Conservation (phyloP, 2,888 invertebrate species). For the Augiades crinisus region DNA sequence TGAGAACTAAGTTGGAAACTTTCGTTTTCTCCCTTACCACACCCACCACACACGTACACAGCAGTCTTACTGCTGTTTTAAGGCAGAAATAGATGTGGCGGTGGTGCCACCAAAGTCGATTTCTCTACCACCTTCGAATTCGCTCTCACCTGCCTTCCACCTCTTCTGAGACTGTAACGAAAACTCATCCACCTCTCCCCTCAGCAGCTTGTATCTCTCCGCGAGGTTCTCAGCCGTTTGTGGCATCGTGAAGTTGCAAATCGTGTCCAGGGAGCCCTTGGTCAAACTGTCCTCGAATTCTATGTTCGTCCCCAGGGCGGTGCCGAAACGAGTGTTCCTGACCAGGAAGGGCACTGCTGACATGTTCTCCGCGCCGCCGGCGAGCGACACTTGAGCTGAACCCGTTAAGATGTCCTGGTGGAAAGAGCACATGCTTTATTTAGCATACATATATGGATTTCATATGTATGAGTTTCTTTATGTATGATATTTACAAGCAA, state of each 20-base stretch:
- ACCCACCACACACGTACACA: no score
- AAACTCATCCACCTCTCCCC: slow-evolving; percentile 92
- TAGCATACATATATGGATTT: no score
- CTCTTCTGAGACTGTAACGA: slow-evolving; percentile 91
- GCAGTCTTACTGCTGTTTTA: no score
- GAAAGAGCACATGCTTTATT: no score
- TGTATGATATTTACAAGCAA: no score
- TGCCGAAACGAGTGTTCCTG: slow-evolving; percentile 92
- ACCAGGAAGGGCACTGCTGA: slow-evolving; percentile 93
- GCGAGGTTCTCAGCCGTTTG: slow-evolving; percentile 96
- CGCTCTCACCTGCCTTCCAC: slow-evolving; percentile 89
- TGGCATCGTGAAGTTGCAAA: slow-evolving; percentile 96
- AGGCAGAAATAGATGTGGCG: no score
- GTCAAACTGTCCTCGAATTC: slow-evolving; percentile 90
- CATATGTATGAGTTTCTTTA: no score
- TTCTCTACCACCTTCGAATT: background rate
- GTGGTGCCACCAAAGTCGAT: no score
- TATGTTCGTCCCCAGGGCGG: slow-evolving; percentile 87
- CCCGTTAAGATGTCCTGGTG: slow-evolving; percentile 92
- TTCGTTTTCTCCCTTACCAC: no score
- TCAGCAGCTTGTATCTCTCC: slow-evolving; percentile 88
- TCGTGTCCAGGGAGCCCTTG: slow-evolving; percentile 88
- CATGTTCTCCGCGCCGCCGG: slow-evolving; percentile 98
- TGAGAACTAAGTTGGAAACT: no score
- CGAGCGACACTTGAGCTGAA: slow-evolving; percentile 90